Evolutionary conservation across 2,797 vertebrate genomes (phyloP).

Genomic region (Halcyon chelicuti): DNA sequence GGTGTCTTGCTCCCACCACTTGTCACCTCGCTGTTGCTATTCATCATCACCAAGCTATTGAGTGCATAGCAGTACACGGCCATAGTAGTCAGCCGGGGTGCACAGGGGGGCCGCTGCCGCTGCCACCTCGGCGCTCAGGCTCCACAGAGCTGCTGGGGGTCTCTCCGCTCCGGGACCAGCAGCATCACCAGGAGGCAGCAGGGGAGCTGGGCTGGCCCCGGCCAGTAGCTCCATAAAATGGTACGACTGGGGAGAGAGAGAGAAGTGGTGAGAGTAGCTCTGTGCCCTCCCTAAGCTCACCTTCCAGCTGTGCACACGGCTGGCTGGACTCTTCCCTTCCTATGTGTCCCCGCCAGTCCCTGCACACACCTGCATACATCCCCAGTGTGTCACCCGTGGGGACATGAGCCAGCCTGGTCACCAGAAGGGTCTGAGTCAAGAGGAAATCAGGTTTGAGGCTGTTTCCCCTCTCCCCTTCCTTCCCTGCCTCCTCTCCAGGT

Average conservation of each 20-base stretch:
- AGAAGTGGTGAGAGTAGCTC: neutral
- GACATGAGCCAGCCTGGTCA: neutral
- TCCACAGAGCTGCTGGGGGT: neutral
- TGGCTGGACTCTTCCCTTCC: neutral
- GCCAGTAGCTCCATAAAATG: slow-evolving; percentile 74
- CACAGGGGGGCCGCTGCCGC: slow-evolving; percentile 51
- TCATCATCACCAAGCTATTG: slow-evolving; percentile 88
- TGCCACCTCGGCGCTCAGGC: slow-evolving; percentile 48
- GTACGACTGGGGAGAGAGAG: slow-evolving; percentile 31
- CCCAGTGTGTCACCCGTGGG: neutral
- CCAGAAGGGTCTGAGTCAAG: neutral
- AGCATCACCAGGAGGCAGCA: slow-evolving; percentile 64
- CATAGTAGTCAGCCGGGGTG: slow-evolving; percentile 83
- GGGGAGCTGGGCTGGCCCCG: neutral
- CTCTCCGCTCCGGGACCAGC: slow-evolving; percentile 45
- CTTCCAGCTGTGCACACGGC: neutral
- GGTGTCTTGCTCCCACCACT: slow-evolving; percentile 76
- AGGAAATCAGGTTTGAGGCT: neutral
- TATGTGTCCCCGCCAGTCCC: neutral
- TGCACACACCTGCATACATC: neutral
- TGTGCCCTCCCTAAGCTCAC: neutral
- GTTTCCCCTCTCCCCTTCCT: neutral
- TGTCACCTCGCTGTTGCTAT: slow-evolving; percentile 81
- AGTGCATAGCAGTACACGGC: slow-evolving; percentile 87
- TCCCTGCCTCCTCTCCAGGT: neutral